Base-by-base conservation (phyloP, 2,888 invertebrate species). In the Smittia sp. region DNA sequence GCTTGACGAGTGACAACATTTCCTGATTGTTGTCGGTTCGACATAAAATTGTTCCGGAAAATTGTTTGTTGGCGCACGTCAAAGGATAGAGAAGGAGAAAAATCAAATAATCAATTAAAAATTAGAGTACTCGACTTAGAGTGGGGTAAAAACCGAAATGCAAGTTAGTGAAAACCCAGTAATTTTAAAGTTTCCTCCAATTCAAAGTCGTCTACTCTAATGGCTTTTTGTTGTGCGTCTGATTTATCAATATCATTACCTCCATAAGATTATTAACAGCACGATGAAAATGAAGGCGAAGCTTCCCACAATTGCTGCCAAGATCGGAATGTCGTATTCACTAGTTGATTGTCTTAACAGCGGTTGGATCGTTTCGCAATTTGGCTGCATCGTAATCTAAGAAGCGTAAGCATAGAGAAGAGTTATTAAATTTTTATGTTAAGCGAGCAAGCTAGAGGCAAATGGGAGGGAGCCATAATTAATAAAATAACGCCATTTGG, bases 221-320 rank as follows among this genome's bases (percentile, higher is more conserved):
- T 63, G 7, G n/a, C 63, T 27, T 63, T 25, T 58, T 27, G 13
- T 69, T n/a, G 13, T 13, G 13, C 15, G 41, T 52, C 41, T 62
- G 72, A 20, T 72, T 22, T 11, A 63, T 54, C 54, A n/a, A 27
- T 25, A 25, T 25, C 54, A 38, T 27, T 62, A 90, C 91, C 89
- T 89, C 90, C 91, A 91, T 66, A 92, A 80, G 76, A 91, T 83
- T 80, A 90, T 88, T 74, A 88, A 88, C 78, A 88, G 84, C 76
- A 90, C 85, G 76, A 88, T 87, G 76, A 90, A 83, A 77, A 90
- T 83, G 74, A 91, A 85, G 75, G 89, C 88, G 77, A 90, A 86
- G 76, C 86, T 85, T 77, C 89, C 90, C 81, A 90, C 84, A 78
- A 89, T 86, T 74, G 89, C 90, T 75, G 89, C 89, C 77, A 91